A percentile compares a stretch with the other conserved stretches of the same genome.
phyloP scores from a whole-genome alignment of 2,888 invertebrate species.

The Eudemis profundana region DNA sequence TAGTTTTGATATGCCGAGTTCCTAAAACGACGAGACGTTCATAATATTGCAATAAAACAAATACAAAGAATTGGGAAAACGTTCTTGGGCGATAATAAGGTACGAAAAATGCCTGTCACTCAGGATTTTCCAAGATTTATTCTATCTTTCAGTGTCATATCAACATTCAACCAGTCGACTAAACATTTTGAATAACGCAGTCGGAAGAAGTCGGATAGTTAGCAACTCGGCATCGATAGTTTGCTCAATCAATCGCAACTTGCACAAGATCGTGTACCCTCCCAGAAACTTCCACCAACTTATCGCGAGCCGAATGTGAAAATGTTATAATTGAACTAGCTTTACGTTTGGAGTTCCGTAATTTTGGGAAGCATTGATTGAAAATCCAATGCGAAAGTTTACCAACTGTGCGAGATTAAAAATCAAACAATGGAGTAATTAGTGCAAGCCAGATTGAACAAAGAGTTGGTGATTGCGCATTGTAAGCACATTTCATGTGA shows the following conservation, averaged over 20 bases:
- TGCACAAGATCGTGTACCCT: conserved; percentile 57
- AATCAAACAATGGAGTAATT: conserved; percentile 29
- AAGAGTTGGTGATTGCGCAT: conserved; percentile 18
- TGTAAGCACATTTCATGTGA: not conserved
- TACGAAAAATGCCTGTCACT: too few species aligned
- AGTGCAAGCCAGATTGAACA: conserved; percentile 13
- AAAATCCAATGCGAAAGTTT: not conserved
- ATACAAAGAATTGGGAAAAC: too few species aligned
- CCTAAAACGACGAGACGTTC: too few species aligned
- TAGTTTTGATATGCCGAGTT: too few species aligned
- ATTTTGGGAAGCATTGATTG: not conserved
- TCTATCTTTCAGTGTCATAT: conserved; percentile 47
- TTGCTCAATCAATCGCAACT: conserved; percentile 66
- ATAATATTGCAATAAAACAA: too few species aligned
- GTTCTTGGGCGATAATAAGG: too few species aligned
- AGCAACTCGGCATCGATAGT: conserved; percentile 57
- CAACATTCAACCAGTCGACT: conserved; percentile 59
- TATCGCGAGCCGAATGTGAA: conserved; percentile 44
- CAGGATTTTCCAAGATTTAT: conserved; percentile 1
- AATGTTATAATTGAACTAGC: conserved; percentile 32
- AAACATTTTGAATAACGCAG: conserved; percentile 58
- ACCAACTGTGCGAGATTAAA: conserved; percentile 27
- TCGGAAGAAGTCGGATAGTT: conserved; percentile 60
- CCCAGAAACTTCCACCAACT: conserved; percentile 48
- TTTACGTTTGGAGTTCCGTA: not conserved